Evolutionary conservation across 1,140 invertebrate genomes (phyloP).

Genomic region (Halesus radiatus): DNA sequence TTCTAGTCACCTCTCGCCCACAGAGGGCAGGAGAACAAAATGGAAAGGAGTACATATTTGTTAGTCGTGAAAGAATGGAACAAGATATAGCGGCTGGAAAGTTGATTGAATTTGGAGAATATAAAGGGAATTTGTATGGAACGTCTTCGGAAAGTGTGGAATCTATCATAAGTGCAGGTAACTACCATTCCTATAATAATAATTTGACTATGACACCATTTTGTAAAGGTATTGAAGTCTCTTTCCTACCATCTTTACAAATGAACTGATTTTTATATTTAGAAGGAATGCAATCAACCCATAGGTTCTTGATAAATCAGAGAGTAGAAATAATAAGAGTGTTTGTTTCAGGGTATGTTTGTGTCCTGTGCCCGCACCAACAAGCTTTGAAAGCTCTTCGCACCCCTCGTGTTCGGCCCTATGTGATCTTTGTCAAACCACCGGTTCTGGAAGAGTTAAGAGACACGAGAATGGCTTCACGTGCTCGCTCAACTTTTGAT

Average conservation of each 20-base stretch:
- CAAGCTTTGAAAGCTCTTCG: slow-evolving; percentile 94
- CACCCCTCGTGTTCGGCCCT: slow-evolving; percentile 92
- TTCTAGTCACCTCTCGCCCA: slow-evolving; percentile 88
- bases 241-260: too few species aligned
- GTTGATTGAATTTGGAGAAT: slow-evolving; percentile 97
- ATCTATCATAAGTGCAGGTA: slow-evolving; percentile 87
- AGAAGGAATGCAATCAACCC: too few species aligned
- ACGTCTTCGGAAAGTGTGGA: slow-evolving; percentile 92
- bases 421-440: slow-evolving; percentile 94
- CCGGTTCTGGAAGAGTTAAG: slow-evolving; percentile 89
- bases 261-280: too few species aligned
- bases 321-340: neutral
- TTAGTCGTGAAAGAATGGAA: slow-evolving; percentile 91
- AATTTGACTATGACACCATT: too few species aligned
- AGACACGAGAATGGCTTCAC: slow-evolving; percentile 83
- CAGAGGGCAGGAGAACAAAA: slow-evolving; percentile 88
- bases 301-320: too few species aligned
- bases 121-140: slow-evolving; percentile 97
- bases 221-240: too few species aligned
- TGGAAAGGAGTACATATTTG: slow-evolving; percentile 96
- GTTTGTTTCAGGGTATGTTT: slow-evolving; percentile 74
- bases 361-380: slow-evolving; percentile 96
- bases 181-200: slow-evolving; percentile 59
- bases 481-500: slow-evolving; percentile 92
- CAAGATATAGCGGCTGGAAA: slow-evolving; percentile 90